These are phyloP conservation scores for Perognathus longimembris DNA, from an alignment of 2,113 vertebrate species.

Conservation along the genomic window DNA sequence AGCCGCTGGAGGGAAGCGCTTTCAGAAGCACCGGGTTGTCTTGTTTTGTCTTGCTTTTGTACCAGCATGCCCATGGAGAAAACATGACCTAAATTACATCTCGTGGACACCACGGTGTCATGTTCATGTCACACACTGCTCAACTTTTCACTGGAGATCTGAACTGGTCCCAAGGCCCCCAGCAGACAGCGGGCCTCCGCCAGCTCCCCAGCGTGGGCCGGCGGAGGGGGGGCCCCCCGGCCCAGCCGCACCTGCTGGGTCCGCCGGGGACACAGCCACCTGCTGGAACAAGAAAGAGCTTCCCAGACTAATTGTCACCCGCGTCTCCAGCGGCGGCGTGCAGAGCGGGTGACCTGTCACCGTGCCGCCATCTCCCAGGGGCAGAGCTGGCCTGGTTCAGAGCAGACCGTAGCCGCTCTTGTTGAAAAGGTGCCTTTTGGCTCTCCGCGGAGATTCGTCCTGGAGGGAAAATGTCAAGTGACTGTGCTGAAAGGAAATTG, in stretches of 20 bases:
- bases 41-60: background rate
- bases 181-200: no score
- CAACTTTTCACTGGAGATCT: background rate
- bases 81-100: background rate
- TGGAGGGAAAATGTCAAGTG: background rate
- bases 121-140: background rate
- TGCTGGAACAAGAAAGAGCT: background rate
- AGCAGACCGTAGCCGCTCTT: background rate
- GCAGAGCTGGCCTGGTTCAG: background rate
- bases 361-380: accelerated
- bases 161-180: background rate
- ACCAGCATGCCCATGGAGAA: background rate
- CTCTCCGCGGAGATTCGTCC: background rate
- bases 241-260: accelerated
- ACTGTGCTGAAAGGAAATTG: background rate
- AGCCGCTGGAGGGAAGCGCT: background rate
- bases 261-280: background rate
- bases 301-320: no score
- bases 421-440: background rate
- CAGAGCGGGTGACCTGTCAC: background rate
- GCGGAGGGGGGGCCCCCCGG: no score
- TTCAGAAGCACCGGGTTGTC: background rate
- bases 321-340: accelerated
- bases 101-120: background rate
- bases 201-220: background rate